Evolutionary conservation across 2,888 invertebrate genomes (phyloP), one percentile per base, ranked within the genome.

Genomic region (Tachina lurida): DNA sequence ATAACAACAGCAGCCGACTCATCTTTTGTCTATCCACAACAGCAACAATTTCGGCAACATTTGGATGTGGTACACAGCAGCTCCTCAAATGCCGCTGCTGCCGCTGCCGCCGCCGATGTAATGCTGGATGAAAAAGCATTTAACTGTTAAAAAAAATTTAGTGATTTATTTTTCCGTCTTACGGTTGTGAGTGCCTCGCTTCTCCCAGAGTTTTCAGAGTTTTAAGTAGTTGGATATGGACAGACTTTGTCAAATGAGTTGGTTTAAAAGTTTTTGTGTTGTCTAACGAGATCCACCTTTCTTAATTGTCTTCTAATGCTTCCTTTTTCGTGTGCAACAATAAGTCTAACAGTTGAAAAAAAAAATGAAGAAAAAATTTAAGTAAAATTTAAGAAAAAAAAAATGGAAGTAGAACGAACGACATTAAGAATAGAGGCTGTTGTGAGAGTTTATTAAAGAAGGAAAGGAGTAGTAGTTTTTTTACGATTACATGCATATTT

Each of bases 1-100:
- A 39, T 0, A 4, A 19, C 49, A 41, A 56, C 13, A 10, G n/a
- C 80, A 41, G 13, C 75, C 62, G 68, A 47, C 15, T 76, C 80
- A 8, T 65, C 71, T 5, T 88, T 77, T 79, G 90, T 87, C 70
- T 91, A 90, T 87, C 91, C 89, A 62, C 91, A 90, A 54, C 89
- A 89, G 84, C 90, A 90, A 17, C 90, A 90, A 49, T 84, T 91
- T 87, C 90, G 90, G 52, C 88, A 89, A 75, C 90, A 90, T 56
- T 84, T 89, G n/a, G 49, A n/a, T 75, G 78, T 78, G 54, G 31
- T 12, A 17, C 71, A 71, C 17, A 56, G 12, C 71, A 65, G 45
- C 71, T 71, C 13, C 19, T 45, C 77, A 3, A 83, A 52, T 67
- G 43, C 63, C n/a, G 58, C 70, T 19, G 58, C 70, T 19, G 68